Evolutionary conservation across 2,797 vertebrate genomes (phyloP).

Genomic region (Antrozous pallidus): DNA sequence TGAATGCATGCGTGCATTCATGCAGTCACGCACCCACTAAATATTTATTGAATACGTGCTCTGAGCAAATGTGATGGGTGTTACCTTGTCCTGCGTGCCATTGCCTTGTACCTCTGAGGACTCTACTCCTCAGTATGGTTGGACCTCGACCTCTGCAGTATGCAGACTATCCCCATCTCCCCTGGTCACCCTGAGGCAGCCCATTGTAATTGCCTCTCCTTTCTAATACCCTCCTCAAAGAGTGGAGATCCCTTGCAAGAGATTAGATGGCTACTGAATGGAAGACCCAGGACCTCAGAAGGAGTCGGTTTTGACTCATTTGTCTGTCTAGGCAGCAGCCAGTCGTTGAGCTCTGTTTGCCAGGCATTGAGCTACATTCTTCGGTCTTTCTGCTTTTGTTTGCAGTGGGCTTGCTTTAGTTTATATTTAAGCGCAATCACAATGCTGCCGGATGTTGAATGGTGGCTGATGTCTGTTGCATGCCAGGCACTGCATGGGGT

Average conservation of each 20-base stretch:
- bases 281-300: neutral
- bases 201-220: too few relatives aligned
- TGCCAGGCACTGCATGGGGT: neutral
- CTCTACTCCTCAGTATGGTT: neutral
- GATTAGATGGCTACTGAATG: neutral
- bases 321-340: neutral
- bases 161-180: too few relatives aligned
- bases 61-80: neutral
- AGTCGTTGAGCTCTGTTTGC: neutral
- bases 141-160: neutral
- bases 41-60: neutral
- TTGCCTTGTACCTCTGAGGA: neutral
- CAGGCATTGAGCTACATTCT: neutral
- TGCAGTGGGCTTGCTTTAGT: neutral
- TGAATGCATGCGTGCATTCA: neutral
- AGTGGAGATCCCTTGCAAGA: neutral
- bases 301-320: neutral
- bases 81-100: neutral
- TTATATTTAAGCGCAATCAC: neutral
- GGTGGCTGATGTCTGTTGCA: neutral
- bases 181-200: too few relatives aligned
- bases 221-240: neutral
- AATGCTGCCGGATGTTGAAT: neutral
- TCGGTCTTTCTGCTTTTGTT: neutral
- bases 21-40: neutral